Evolutionary conservation across 2,113 vertebrate species (phyloP).

Genomic region (Lichenostomus cassidix): DNA sequence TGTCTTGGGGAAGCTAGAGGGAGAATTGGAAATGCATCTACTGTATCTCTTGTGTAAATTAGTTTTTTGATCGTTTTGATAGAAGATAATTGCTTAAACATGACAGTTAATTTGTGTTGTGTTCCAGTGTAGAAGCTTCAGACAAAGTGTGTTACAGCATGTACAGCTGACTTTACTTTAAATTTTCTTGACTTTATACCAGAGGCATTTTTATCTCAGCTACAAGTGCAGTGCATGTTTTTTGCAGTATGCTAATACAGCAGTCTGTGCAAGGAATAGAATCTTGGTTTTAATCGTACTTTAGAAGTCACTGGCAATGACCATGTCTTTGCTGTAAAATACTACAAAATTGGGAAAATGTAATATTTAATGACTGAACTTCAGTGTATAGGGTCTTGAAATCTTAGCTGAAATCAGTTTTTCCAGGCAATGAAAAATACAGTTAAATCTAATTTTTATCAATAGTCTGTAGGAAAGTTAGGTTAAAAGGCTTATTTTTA

Average conservation of each 20-base stretch:
- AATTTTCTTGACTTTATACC: slow-evolving; percentile 25
- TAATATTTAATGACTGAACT: slow-evolving; percentile 18
- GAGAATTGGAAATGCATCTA: neutral
- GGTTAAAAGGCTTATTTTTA: slow-evolving; percentile 26
- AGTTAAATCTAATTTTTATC: slow-evolving; percentile 48
- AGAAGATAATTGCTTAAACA: slow-evolving; percentile 58
- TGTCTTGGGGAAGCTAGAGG: slow-evolving; percentile 12
- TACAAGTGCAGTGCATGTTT: slow-evolving; percentile 3
- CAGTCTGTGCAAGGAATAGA: slow-evolving; percentile 17
- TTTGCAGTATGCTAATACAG: slow-evolving; percentile 35
- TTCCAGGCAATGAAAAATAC: slow-evolving; percentile 23
- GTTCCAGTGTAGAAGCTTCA: slow-evolving; percentile 7
- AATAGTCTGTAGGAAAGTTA: slow-evolving; percentile 15
- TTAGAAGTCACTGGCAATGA: slow-evolving; percentile 50
- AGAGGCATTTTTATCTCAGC: slow-evolving; percentile 43
- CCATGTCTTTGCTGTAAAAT: slow-evolving; percentile 37
- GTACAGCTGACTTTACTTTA: slow-evolving; percentile 13
- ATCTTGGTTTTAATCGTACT: slow-evolving; percentile 21
- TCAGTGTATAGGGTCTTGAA: neutral
- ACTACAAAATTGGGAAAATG: slow-evolving; percentile 17
- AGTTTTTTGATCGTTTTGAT: slow-evolving; percentile 33
- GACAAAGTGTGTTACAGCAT: neutral
- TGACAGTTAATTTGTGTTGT: slow-evolving; percentile 50
- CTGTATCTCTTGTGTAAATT: slow-evolving; percentile 43
- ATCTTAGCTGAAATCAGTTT: slow-evolving; percentile 24